Conservation (phyloP, 2,797 vertebrate species). For the Dromococcyx pavoninus region DNA sequence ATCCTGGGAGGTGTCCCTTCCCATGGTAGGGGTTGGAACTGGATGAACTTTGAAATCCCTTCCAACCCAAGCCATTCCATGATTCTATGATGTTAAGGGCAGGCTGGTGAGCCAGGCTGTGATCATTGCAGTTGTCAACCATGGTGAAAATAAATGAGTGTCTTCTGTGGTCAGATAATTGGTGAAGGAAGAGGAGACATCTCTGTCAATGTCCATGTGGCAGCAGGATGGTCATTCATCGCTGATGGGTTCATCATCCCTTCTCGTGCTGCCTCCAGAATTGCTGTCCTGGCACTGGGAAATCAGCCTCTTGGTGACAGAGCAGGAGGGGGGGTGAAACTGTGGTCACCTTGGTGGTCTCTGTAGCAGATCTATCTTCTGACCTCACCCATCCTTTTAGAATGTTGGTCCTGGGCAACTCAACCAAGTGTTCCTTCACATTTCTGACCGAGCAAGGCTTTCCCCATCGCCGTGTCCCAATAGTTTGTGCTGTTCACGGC, state of each 20-base stretch:
- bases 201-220: not conserved
- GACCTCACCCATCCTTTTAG: not conserved
- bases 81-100: not conserved
- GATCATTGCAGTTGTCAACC: not conserved
- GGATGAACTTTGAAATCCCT: no score
- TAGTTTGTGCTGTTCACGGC: not conserved
- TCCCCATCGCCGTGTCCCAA: not conserved
- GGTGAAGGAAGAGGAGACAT: not conserved
- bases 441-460: not conserved
- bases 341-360: not conserved
- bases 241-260: not conserved
- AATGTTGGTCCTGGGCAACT: not conserved
- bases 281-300: accelerated
- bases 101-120: not conserved
- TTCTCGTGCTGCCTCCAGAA: accelerated
- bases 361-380: accelerated
- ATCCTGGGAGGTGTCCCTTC: no score
- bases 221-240: not conserved
- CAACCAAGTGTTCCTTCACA: accelerated
- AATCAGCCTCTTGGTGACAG: not conserved
- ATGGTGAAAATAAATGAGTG: not conserved
- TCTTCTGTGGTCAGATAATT: not conserved
- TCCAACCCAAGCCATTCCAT: no score
- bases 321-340: not conserved
- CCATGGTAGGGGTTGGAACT: no score